A percentile compares a stretch with the other conserved stretches of the same genome.
These are phyloP conservation scores for Lasioglossum malachurum DNA, from an alignment of 2,888 invertebrate genomes.

Conservation along the genomic window DNA sequence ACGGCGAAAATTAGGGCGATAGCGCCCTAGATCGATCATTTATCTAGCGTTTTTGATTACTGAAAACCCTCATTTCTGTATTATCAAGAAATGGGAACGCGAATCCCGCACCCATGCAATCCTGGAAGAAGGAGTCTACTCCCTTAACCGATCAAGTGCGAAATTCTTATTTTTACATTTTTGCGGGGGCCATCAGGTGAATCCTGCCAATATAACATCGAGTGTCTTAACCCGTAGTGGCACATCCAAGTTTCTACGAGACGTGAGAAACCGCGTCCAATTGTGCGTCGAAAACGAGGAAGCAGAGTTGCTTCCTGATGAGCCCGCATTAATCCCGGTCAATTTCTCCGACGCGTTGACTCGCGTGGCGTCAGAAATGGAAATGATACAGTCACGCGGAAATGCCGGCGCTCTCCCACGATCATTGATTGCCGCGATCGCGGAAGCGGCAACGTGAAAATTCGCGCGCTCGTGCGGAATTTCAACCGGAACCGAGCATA, in stretches of 20 bases:
- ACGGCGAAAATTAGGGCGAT: too few species aligned
- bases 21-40: too few species aligned
- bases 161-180: too few species aligned
- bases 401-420: slow-evolving; percentile 24
- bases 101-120: too few species aligned
- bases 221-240: not conserved
- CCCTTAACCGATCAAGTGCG: too few species aligned
- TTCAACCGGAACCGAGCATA: too few species aligned
- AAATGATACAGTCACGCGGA: slow-evolving; percentile 32
- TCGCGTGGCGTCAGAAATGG: not conserved
- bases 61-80: too few species aligned
- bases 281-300: slow-evolving; percentile 17
- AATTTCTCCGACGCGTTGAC: slow-evolving; percentile 16
- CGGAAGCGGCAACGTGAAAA: slow-evolving; percentile 7
- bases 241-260: not conserved
- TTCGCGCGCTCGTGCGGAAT: not conserved
- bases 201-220: not conserved
- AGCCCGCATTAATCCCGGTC: slow-evolving; percentile 34
- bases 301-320: slow-evolving; percentile 27
- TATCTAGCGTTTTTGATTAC: too few species aligned
- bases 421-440: not conserved
- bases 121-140: too few species aligned
- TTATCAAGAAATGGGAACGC: too few species aligned
- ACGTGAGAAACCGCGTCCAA: slow-evolving; percentile 16
- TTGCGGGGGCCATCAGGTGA: not conserved